Evolutionary conservation across 2,113 vertebrate genomes (phyloP).

Genomic region (Malaclemys terrapin): DNA sequence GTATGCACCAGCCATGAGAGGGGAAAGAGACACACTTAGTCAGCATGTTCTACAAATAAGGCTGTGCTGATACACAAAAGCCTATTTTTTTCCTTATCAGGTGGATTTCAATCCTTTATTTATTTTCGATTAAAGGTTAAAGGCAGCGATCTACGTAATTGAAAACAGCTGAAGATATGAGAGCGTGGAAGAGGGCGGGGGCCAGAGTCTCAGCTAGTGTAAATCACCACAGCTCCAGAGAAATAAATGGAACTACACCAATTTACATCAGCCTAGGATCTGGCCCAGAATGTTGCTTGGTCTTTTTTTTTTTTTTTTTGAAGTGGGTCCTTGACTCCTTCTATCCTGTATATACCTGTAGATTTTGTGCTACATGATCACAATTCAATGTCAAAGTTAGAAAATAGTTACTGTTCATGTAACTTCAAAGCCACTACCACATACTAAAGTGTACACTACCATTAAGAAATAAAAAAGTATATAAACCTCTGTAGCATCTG

Average conservation of each 20-base stretch:
- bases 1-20: background rate
- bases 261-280: background rate
- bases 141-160: background rate
- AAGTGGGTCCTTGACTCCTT: background rate
- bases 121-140: background rate
- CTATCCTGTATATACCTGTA: too few species aligned
- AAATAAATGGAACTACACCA: background rate
- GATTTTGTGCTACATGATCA: background rate
- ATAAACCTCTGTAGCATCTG: background rate
- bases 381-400: background rate
- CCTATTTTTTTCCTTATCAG: background rate
- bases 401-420: background rate
- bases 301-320: background rate
- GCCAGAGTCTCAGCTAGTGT: background rate
- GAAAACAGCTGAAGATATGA: background rate
- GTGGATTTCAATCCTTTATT: background rate
- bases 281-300: background rate
- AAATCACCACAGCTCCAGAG: background rate
- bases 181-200: background rate
- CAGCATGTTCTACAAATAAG: background rate
- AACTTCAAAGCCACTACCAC: background rate
- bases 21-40: background rate
- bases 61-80: background rate
- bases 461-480: rapidly evolving
- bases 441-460: rapidly evolving